Evolutionary conservation across 2,113 vertebrate species (phyloP).

Genomic region (Thunnus maccoyii): DNA sequence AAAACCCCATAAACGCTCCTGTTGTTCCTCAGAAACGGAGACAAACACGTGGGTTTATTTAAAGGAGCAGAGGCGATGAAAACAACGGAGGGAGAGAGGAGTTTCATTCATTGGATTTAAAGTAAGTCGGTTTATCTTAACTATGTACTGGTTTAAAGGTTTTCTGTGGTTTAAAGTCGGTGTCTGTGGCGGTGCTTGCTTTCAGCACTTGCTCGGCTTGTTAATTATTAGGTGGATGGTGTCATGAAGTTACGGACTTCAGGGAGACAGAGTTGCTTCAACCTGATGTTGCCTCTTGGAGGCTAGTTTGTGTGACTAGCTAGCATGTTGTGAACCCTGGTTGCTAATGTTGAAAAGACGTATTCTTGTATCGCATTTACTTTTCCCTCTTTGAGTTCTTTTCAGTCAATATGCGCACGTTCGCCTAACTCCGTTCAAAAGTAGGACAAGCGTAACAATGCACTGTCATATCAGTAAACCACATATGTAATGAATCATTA

Average conservation of each 20-base stretch:
- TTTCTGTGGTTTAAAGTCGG: neutral
- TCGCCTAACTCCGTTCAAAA: slow-evolving; percentile 18
- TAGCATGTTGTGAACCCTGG: neutral
- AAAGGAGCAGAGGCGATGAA: slow-evolving; percentile 72
- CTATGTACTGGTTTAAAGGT: neutral
- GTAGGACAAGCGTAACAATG: fast-evolving
- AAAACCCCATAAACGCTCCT: slow-evolving; percentile 49
- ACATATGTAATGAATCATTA: fast-evolving
- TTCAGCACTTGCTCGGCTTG: neutral
- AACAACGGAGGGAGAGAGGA: slow-evolving; percentile 38
- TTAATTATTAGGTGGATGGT: neutral
- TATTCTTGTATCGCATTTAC: neutral
- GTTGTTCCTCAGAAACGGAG: slow-evolving; percentile 46
- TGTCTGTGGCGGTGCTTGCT: slow-evolving; percentile 1
- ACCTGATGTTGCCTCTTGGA: too few relatives aligned
- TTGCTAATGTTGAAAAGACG: neutral
- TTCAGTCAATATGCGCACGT: neutral
- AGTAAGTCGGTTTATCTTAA: slow-evolving; percentile 74
- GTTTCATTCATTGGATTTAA: slow-evolving; percentile 59
- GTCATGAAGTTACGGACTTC: neutral
- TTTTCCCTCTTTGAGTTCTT: neutral
- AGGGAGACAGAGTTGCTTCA: too few relatives aligned
- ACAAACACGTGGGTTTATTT: slow-evolving; percentile 75
- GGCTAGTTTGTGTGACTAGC: neutral
- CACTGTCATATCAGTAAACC: fast-evolving